Percentiles rank a stretch among this genome's conserved stretches.
phyloP scores from a whole-genome alignment of 2,797 vertebrate genomes.

The Petrocephalus schoutedeni region DNA sequence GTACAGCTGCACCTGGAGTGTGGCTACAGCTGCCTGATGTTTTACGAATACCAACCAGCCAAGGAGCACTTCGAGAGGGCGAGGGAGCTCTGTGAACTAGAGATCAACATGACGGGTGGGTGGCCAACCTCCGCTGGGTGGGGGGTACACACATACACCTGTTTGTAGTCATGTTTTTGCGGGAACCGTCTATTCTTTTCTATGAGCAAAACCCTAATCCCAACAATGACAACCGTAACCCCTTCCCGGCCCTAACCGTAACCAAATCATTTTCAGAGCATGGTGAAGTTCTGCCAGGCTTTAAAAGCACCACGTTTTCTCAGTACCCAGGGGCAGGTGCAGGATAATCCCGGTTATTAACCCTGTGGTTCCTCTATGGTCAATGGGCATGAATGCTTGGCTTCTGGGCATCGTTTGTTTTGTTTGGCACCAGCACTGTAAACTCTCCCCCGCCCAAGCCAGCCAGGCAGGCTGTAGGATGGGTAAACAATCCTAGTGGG shows the following conservation, averaged over 20 bases:
- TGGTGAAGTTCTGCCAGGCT: too few relatives aligned
- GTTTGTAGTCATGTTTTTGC: too few relatives aligned
- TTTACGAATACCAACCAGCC: constrained; percentile 82
- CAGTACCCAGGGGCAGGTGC: too few relatives aligned
- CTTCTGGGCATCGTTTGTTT: background rate
- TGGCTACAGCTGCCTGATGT: constrained; percentile 74
- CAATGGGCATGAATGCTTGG: background rate
- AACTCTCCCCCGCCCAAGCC: background rate
- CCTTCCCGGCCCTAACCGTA: background rate
- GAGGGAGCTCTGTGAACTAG: constrained; percentile 69
- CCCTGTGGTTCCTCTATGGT: background rate
- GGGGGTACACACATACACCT: too few relatives aligned
- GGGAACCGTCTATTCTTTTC: too few relatives aligned
- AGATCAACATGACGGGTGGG: constrained; percentile 75
- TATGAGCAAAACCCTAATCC: too few relatives aligned
- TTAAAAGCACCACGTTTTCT: too few relatives aligned
- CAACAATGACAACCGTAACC: too few relatives aligned
- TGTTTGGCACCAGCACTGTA: background rate
- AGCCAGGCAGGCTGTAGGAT: background rate
- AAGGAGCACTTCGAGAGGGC: constrained; percentile 73
- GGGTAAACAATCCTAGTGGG: constrained; percentile 25
- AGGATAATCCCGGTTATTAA: too few relatives aligned
- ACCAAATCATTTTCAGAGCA: too few relatives aligned
- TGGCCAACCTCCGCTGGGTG: background rate
- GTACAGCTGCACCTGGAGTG: constrained; percentile 87